Evolutionary conservation across 2,113 vertebrate species (phyloP).

Genomic region (Zingel zingel): DNA sequence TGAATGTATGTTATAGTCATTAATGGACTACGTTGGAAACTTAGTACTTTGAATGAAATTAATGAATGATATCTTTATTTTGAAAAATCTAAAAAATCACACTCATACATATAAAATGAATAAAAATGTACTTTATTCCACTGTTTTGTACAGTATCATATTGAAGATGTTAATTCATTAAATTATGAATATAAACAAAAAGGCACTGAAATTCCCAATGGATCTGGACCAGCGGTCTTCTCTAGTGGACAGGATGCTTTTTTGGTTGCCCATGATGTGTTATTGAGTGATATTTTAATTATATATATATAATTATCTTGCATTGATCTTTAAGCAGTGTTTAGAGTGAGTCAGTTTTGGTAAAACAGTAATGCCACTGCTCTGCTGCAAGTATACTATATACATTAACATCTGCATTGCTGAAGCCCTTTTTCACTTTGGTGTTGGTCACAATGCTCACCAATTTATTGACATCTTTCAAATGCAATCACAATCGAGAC

Average conservation of each 20-base stretch:
- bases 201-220: neutral
- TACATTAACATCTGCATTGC: neutral
- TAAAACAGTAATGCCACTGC: neutral
- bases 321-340: neutral
- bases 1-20: neutral
- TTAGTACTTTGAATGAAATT: neutral
- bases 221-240: neutral
- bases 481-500: neutral
- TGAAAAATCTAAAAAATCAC: too few species aligned
- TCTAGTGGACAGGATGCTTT: neutral
- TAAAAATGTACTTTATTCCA: neutral
- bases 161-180: conserved; percentile 1
- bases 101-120: too few species aligned
- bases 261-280: neutral
- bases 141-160: neutral
- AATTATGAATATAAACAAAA: neutral
- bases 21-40: neutral
- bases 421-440: conserved; percentile 9
- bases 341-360: neutral
- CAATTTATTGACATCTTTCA: neutral
- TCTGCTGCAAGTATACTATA: neutral
- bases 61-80: too few species aligned
- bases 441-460: neutral
- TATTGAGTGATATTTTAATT: neutral
- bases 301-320: too few species aligned